Evolutionary conservation across 2,797 vertebrate genomes (phyloP).

Genomic region (Dicrostonyx torquatus): DNA sequence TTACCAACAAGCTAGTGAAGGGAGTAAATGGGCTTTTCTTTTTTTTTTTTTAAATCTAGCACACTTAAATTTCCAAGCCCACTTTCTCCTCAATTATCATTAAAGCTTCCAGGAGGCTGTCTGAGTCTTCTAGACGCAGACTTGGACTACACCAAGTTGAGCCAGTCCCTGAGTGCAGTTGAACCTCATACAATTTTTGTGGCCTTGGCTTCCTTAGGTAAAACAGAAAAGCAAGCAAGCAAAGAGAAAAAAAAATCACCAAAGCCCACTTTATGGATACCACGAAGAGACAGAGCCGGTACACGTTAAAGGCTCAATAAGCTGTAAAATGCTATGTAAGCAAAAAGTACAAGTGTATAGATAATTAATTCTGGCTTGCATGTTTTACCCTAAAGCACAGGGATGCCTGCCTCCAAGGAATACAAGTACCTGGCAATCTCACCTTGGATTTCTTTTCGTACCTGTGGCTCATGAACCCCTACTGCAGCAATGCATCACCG

Average conservation of each 20-base stretch:
- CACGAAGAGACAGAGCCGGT: background rate
- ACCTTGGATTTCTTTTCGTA: conserved; percentile 39
- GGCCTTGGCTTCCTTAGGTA: background rate
- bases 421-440: conserved; percentile 37
- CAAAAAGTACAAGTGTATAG: conserved; percentile 17
- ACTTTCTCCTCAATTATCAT: background rate
- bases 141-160: background rate
- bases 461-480: background rate
- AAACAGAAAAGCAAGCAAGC: background rate
- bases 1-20: background rate
- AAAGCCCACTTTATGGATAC: background rate
- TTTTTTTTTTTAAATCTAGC: background rate
- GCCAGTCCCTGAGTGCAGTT: background rate
- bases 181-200: background rate
- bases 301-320: conserved; percentile 37
- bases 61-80: background rate
- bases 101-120: background rate
- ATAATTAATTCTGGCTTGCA: conserved; percentile 55
- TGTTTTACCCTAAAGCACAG: conserved; percentile 50
- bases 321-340: conserved; percentile 16
- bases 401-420: conserved; percentile 52
- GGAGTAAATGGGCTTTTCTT: too few species aligned
- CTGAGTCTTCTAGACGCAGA: background rate
- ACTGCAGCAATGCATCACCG: conserved; percentile 44
- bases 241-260: background rate